phyloP scores from a whole-genome alignment of 2,888 invertebrate genomes.

The Hypolimnas misippus region DNA sequence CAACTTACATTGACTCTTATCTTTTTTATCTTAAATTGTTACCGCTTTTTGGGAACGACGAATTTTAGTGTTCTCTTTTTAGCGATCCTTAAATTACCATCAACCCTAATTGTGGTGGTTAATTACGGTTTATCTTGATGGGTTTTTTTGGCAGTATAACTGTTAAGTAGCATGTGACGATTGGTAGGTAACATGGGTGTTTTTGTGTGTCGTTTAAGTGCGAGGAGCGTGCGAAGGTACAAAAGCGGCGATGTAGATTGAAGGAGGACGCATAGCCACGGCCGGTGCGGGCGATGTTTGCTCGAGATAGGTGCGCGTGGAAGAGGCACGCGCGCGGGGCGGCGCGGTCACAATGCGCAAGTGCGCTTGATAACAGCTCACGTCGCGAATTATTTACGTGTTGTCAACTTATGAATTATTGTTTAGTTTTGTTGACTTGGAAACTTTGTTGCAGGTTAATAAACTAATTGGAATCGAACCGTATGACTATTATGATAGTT shows the following conservation, averaged over 20 bases:
- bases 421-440: conserved; percentile 54
- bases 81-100: conserved; percentile 38
- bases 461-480: conserved; percentile 30
- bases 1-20: conserved; percentile 65
- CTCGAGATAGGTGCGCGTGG: conserved; percentile 50
- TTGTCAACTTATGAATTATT: conserved; percentile 79
- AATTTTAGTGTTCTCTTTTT: conserved; percentile 38
- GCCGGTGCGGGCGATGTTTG: conserved; percentile 16
- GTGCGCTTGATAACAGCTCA: conserved; percentile 72
- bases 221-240: not conserved
- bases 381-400: conserved; percentile 76
- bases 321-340: conserved; percentile 62
- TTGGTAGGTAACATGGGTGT: not conserved
- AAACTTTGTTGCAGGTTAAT: conserved; percentile 30
- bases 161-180: conserved; percentile 12
- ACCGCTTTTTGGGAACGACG: conserved; percentile 39
- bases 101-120: conserved; percentile 39
- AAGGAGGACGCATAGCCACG: conserved; percentile 27
- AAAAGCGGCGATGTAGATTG: conserved; percentile 40
- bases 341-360: conserved; percentile 68
- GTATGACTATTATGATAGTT: conserved; percentile 4
- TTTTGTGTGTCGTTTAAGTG: not conserved
- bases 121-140: conserved; percentile 38
- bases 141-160: conserved; percentile 28
- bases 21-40: conserved; percentile 43